Conservation (phyloP, 1,140 invertebrate genomes). For the Ceratina calcarata region DNA sequence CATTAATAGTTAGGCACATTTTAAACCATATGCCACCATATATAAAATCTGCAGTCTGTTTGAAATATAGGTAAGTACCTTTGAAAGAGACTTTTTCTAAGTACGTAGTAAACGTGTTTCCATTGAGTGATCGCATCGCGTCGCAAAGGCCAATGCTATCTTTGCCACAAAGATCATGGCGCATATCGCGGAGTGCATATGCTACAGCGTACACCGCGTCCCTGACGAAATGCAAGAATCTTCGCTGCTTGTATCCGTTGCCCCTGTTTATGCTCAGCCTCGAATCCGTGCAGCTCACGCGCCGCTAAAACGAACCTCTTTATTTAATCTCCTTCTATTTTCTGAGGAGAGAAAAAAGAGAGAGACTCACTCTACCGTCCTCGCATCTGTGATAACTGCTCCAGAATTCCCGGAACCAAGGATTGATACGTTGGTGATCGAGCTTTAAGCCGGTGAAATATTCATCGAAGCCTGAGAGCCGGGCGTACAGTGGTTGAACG, state of each 20-base stretch:
- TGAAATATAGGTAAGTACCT: conserved; percentile 61
- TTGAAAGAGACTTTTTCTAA: conserved; percentile 81
- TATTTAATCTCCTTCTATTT: no score
- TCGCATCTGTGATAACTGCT: conserved; percentile 81
- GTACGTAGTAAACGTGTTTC: conserved; percentile 73
- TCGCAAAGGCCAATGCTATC: conserved; percentile 75
- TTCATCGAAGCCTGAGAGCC: conserved; percentile 80
- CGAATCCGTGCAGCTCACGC: not conserved
- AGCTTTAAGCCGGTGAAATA: conserved; percentile 79
- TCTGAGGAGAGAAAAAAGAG: no score
- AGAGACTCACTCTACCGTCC: not conserved
- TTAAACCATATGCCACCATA: no score
- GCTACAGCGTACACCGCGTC: conserved; percentile 83
- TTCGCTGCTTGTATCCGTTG: conserved; percentile 76
- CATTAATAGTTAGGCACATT: no score
- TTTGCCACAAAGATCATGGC: conserved; percentile 73
- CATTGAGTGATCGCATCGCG: conserved; percentile 78
- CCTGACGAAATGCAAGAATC: conserved; percentile 82
- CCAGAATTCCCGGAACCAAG: conserved; percentile 87
- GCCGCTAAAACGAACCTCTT: not conserved
- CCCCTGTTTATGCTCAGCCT: conserved; percentile 42
- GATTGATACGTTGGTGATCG: conserved; percentile 74
- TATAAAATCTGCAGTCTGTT: no score
- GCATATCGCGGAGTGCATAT: conserved; percentile 80
- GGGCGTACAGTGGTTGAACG: conserved; percentile 80